Evolutionary conservation across 2,797 vertebrate genomes (phyloP).

Genomic region (Labroides dimidiatus): DNA sequence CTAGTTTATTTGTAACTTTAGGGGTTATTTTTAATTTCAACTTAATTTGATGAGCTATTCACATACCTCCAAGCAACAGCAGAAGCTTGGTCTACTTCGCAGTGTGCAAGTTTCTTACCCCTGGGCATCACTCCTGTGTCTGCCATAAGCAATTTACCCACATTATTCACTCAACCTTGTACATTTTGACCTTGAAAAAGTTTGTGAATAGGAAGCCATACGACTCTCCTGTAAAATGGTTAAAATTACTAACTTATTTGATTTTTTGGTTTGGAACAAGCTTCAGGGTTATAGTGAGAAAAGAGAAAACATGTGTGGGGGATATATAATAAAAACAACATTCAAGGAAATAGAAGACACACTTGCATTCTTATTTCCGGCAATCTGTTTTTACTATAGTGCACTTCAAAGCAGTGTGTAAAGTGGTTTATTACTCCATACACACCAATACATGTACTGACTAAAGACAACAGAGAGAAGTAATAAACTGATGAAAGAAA

Average conservation of each 20-base stretch:
- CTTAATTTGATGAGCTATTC: background rate
- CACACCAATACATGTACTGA: slow-evolving; percentile 43
- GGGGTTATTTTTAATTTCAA: background rate
- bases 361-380: slow-evolving; percentile 35
- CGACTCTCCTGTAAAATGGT: slow-evolving; percentile 8
- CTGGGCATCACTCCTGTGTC: background rate
- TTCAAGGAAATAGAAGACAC: slow-evolving; percentile 39
- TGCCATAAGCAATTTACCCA: slow-evolving; percentile 7
- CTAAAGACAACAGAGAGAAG: slow-evolving; percentile 20
- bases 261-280: slow-evolving; percentile 27
- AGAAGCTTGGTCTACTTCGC: background rate
- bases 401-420: slow-evolving; percentile 50
- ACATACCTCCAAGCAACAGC: background rate
- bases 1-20: background rate
- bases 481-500: slow-evolving; percentile 28
- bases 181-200: slow-evolving; percentile 7
- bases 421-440: slow-evolving; percentile 50
- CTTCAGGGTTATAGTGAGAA: slow-evolving; percentile 34
- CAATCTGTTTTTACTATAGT: slow-evolving; percentile 58
- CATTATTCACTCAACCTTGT: slow-evolving; percentile 11
- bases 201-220: background rate
- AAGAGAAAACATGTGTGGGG: slow-evolving; percentile 48
- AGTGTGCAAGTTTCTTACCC: background rate
- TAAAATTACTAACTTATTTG: slow-evolving; percentile 11
- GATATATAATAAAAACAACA: slow-evolving; percentile 30